Evolutionary conservation across 2,113 vertebrate species (phyloP).

Genomic region (Odocoileus hemionus): DNA sequence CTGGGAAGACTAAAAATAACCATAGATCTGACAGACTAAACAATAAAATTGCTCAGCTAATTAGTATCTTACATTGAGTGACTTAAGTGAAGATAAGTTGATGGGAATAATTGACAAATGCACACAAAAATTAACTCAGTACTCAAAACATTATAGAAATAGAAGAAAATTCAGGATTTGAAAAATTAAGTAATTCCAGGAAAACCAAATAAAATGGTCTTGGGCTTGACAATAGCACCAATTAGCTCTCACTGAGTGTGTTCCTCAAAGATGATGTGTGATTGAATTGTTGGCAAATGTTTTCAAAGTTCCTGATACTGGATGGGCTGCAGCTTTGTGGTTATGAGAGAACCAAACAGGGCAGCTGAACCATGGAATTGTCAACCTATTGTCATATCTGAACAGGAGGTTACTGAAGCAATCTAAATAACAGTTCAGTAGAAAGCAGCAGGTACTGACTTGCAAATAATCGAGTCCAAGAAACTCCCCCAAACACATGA

Average conservation of each 20-base stretch:
- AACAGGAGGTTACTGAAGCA: slow-evolving; percentile 1
- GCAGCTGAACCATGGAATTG: neutral
- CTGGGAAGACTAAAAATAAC: slow-evolving; percentile 64
- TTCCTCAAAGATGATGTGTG: slow-evolving; percentile 36
- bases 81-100: slow-evolving; percentile 59
- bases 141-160: slow-evolving; percentile 48
- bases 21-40: slow-evolving; percentile 60
- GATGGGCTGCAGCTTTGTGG: neutral
- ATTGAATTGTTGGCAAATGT: slow-evolving; percentile 44
- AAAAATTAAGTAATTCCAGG: slow-evolving; percentile 64
- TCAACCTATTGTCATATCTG: neutral
- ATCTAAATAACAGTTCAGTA: slow-evolving; percentile 21
- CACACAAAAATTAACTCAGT: slow-evolving; percentile 56
- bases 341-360: neutral
- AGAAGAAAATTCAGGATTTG: slow-evolving; percentile 53
- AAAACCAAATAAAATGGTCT: slow-evolving; percentile 60
- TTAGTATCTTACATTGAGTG: slow-evolving; percentile 51
- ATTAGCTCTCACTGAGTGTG: neutral
- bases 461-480: slow-evolving; percentile 13
- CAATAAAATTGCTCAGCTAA: slow-evolving; percentile 66
- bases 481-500: neutral
- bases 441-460: slow-evolving; percentile 33
- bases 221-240: slow-evolving; percentile 31
- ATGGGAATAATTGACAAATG: slow-evolving; percentile 59
- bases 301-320: neutral